Evolutionary conservation across 1,140 invertebrate species (phyloP).

Genomic region (Ostrea edulis): DNA sequence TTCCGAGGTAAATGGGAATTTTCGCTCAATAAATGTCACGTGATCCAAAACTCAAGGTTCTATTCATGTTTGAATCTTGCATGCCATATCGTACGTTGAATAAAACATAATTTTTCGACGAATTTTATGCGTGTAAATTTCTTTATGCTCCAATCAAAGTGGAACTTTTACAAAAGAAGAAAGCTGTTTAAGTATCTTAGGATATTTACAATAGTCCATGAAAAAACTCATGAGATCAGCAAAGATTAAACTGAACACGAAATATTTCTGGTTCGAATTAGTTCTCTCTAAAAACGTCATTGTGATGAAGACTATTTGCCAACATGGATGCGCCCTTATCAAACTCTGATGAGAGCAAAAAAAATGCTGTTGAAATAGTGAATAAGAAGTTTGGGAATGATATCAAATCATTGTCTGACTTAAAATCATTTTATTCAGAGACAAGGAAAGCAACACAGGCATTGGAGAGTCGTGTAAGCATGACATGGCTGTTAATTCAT

Average conservation of each 20-base stretch:
- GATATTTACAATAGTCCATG: too few relatives aligned
- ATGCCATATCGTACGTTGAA: too few relatives aligned
- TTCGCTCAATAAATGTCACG: constrained; percentile 26
- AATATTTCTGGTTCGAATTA: neutral
- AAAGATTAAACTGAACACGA: neutral
- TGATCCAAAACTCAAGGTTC: neutral
- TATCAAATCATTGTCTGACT: constrained; percentile 79
- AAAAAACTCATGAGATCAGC: too few relatives aligned
- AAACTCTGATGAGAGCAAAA: constrained; percentile 45
- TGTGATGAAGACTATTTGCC: constrained; percentile 29
- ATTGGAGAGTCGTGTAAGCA: constrained; percentile 82
- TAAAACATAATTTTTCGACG: too few relatives aligned
- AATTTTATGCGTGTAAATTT: too few relatives aligned
- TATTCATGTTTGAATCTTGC: neutral
- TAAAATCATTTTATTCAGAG: constrained; percentile 75
- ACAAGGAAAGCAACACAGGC: constrained; percentile 79
- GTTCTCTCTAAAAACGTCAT: neutral
- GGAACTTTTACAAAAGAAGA: too few relatives aligned
- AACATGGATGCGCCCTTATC: constrained; percentile 70
- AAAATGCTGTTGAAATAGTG: constrained; percentile 79
- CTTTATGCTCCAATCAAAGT: too few relatives aligned
- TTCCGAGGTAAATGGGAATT: neutral
- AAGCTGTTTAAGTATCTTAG: too few relatives aligned
- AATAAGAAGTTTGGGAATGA: constrained; percentile 81
- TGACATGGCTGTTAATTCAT: neutral